Base-by-base conservation (phyloP, 2,888 invertebrate species). In the Sipunculus nudus region DNA sequence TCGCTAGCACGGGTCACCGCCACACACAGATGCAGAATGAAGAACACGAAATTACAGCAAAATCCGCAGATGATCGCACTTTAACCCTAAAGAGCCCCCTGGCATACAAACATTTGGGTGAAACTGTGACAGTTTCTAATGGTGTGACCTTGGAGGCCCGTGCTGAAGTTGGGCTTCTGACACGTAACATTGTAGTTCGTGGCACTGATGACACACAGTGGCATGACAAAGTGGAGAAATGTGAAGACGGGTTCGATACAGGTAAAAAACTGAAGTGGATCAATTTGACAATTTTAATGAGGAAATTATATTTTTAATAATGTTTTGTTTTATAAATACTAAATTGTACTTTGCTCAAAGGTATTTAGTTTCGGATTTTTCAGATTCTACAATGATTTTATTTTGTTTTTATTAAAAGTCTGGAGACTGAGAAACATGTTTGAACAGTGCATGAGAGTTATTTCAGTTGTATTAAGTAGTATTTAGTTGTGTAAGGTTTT, bases 141-240 rank as follows among this genome's bases (percentile, higher is more conserved):
- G 55, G 45, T 2, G 13, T 16, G 6, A 39, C 55, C 10, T 50
- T 80, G 10, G 74, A 79, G 28, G 71, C 75, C 29, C 52, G 77
- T 16, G 82, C 78, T 3, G 82, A 82, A 60, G 80, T 82, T 19
- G 82, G 79, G 2, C 66, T 81, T 29, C 63, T 82, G 26, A 75
- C 76, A 0, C 75, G 74, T 49, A 82, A 82, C 63, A 74, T 82
- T n/a, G 64, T 74, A 25, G 70, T 82, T 31, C 56, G 75, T 26
- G 82, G 82, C 5, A 67, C 73, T 29, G 61, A 63, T 31, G 67
- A 79, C 35, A 52, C 64, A 23, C 70, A 75, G 32, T 82, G 80
- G 78, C 50, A 72, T 26, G 74, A 74, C 4, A 63, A 65, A 21
- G 79, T 81, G 46, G 63, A 72, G 28, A 78, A 77, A 1, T 82